Conservation (phyloP, 2,888 invertebrate species). For the Papilio elwesi region DNA sequence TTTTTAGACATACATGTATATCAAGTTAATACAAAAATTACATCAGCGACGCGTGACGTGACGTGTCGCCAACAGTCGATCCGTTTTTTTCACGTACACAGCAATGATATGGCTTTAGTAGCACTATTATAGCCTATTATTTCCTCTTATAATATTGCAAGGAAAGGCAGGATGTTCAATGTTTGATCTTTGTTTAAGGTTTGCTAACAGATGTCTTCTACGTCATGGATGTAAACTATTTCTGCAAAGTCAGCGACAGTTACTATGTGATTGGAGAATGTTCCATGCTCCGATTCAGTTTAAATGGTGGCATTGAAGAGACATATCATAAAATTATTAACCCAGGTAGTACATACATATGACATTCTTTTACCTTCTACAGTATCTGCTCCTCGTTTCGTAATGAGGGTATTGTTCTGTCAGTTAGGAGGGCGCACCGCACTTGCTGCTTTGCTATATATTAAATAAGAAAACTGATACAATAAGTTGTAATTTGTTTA, state of each 20-base stretch:
- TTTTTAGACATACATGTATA: too few species aligned
- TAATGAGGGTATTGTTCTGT: too few species aligned
- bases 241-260: conserved; percentile 53
- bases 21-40: too few species aligned
- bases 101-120: too few species aligned
- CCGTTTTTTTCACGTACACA: too few species aligned
- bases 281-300: conserved; percentile 65
- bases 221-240: conserved; percentile 70
- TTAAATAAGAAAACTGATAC: too few species aligned
- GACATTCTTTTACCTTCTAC: not conserved
- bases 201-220: conserved; percentile 62
- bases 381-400: too few species aligned
- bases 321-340: conserved; percentile 65
- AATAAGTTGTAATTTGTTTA: too few species aligned
- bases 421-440: too few species aligned
- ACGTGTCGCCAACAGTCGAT: too few species aligned
- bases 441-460: too few species aligned
- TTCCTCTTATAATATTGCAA: not conserved
- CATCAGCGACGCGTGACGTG: too few species aligned
- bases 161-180: not conserved
- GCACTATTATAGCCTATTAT: not conserved
- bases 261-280: conserved; percentile 65
- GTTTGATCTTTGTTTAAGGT: conserved; percentile 49
- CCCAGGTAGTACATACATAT: conserved; percentile 58
- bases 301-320: conserved; percentile 63